phyloP scores from a whole-genome alignment of 2,113 vertebrate species.

The Tachysurus fulvidraco region DNA sequence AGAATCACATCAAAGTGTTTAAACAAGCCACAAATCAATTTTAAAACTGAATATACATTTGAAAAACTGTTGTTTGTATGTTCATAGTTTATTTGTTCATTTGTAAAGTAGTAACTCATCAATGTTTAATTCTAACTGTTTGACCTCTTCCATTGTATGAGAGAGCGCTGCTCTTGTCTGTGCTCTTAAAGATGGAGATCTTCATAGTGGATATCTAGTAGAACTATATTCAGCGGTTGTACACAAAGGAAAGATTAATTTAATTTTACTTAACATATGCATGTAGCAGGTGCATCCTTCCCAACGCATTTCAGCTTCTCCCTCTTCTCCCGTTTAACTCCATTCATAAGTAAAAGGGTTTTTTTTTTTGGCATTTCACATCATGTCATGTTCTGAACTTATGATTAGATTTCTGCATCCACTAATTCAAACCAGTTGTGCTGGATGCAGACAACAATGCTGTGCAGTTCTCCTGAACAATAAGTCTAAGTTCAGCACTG shows the following conservation, averaged over 20 bases:
- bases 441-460: conserved; percentile 41
- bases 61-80: background rate
- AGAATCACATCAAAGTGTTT: background rate
- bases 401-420: conserved; percentile 32
- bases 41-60: background rate
- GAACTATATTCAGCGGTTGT: background rate
- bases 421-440: conserved; percentile 48
- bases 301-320: background rate
- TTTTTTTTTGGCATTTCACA: background rate
- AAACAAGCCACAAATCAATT: background rate
- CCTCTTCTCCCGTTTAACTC: too few species aligned
- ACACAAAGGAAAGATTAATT: background rate
- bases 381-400: background rate
- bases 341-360: background rate
- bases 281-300: background rate
- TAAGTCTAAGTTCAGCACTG: conserved; percentile 30
- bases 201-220: background rate
- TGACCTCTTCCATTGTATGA: background rate
- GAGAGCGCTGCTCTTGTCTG: conserved; percentile 24
- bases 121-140: background rate
- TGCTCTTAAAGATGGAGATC: background rate
- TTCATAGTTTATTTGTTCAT: background rate
- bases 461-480: conserved; percentile 58
- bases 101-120: background rate
- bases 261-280: background rate